These are phyloP conservation scores for Hetaerina titia DNA, from an alignment of 2,888 invertebrate genomes.

Conservation along the genomic window DNA sequence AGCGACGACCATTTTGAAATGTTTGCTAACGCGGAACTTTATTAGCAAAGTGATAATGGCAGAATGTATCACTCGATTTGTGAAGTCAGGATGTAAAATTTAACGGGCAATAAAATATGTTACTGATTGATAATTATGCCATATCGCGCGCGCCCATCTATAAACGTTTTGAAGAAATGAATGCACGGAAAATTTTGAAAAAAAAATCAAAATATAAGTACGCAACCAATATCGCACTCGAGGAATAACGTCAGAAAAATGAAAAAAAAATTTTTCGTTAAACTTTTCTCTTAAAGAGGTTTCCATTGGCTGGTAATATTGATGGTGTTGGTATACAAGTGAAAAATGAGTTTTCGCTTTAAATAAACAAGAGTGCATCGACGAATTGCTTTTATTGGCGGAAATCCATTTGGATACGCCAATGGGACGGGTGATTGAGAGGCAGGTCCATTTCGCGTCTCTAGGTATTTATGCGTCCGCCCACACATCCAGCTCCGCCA, in stretches of 20 bases:
- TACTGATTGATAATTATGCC: constrained; percentile 47
- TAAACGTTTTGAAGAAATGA: background rate
- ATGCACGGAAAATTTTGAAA: background rate
- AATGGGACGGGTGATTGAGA: constrained; percentile 8
- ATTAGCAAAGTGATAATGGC: constrained; percentile 1
- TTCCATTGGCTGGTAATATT: background rate
- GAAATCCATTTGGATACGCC: background rate
- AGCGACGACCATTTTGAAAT: constrained; percentile 25
- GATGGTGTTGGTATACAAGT: background rate
- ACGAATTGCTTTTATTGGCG: constrained; percentile 37
- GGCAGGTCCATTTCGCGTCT: background rate
- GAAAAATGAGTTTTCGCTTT: constrained; percentile 24
- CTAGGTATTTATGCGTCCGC: background rate
- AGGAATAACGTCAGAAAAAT: background rate
- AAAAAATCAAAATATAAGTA: background rate
- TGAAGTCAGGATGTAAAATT: background rate
- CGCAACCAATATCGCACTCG: background rate
- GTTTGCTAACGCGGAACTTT: constrained; percentile 47
- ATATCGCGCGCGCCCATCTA: background rate
- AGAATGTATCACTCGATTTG: constrained; percentile 23
- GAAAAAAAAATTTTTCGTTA: background rate
- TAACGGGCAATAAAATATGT: constrained; percentile 21
- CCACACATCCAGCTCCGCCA: background rate
- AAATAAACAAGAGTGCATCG: constrained; percentile 18
- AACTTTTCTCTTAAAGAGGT: background rate